Base-by-base conservation (phyloP, 2,113 vertebrate species). In the Gorsachius goisagi region DNA sequence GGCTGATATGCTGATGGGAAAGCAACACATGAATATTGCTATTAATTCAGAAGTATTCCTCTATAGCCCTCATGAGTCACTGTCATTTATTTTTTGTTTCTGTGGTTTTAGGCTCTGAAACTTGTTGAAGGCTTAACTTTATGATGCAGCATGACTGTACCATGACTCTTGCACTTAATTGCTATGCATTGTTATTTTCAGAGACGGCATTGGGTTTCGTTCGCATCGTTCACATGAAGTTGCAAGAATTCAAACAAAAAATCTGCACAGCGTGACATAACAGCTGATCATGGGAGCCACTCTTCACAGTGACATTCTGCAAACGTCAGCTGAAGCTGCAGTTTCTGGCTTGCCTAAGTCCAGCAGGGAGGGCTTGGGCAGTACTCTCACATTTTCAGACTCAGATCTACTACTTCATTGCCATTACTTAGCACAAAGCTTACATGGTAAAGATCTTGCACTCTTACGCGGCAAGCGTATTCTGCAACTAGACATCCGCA, bases 31-130 rank as follows among this genome's bases (percentile, higher is more conserved):
- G 73, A 53, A 62, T 66, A 73, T 55, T 55, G 59, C 58, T 58
- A 89, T 53, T 95, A 84, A 95, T 94, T 90, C 45, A 15, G 59
- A 92, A 91, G 50, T 81, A 71, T 86, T 91, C 19, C 27, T 92
- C 87, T 77, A 26, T 17, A 90, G 55, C 37, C 45, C 68, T 94
- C 68, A 62, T 53, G 89, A 95, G 35, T 74, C 84, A 95, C 50
- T 86, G 32, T 27, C 33, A 44, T 89, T 77, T 75, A 45, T 59
- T 82, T 88, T 73, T 80, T 66, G 30, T 77, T 89, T 84, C 87
- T 87, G 95, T 66, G 72, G 89, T 74, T 94, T 93, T 66, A 74
- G 68, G 55, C 24, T 86, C 72, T 62, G 58, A 85, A 92, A 64
- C 49, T 52, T 80, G 56, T 9, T 80, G 67, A 90, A 88, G 44